phyloP scores from a whole-genome alignment of 2,113 vertebrate genomes.

The Dascyllus trimaculatus region DNA sequence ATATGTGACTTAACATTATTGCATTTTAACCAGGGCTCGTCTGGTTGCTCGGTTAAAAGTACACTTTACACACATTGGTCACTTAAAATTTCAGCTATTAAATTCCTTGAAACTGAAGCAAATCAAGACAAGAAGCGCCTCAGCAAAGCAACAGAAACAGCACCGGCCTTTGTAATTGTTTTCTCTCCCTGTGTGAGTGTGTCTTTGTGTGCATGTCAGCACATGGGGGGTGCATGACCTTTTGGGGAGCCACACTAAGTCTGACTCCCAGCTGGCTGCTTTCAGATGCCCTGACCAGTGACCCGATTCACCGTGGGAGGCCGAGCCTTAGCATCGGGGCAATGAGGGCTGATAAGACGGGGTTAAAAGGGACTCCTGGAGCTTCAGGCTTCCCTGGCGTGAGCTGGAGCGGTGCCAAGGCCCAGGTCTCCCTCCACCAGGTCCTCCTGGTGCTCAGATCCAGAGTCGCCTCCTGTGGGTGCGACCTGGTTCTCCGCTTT shows the following conservation, averaged over 20 bases:
- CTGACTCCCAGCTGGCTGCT: slow-evolving; percentile 30
- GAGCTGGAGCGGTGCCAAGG: slow-evolving; percentile 42
- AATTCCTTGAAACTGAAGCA: slow-evolving; percentile 19
- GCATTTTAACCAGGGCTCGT: not conserved
- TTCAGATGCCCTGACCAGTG: slow-evolving; percentile 34
- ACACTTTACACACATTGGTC: not conserved
- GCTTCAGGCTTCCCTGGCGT: slow-evolving; percentile 25
- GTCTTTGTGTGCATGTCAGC: slow-evolving; percentile 38
- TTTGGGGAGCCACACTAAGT: slow-evolving; percentile 32
- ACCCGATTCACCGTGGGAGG: slow-evolving; percentile 55
- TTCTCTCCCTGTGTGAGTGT: slow-evolving; percentile 5
- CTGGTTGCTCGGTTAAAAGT: not conserved
- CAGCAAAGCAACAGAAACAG: slow-evolving; percentile 29
- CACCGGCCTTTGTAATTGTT: slow-evolving; percentile 24
- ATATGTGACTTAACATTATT: slow-evolving; percentile 15
- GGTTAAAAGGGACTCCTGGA: slow-evolving; percentile 42
- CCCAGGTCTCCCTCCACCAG: slow-evolving; percentile 72
- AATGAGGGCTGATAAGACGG: slow-evolving; percentile 27
- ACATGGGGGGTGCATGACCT: slow-evolving; percentile 47
- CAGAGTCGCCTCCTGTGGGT: slow-evolving; percentile 7
- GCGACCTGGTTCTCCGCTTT: slow-evolving; percentile 4
- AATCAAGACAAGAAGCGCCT: slow-evolving; percentile 13
- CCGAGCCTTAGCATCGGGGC: slow-evolving; percentile 11
- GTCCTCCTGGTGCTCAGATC: slow-evolving; percentile 58
- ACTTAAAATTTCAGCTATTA: not conserved